Conservation (phyloP, 2,888 invertebrate species). For the Congeria kusceri region DNA sequence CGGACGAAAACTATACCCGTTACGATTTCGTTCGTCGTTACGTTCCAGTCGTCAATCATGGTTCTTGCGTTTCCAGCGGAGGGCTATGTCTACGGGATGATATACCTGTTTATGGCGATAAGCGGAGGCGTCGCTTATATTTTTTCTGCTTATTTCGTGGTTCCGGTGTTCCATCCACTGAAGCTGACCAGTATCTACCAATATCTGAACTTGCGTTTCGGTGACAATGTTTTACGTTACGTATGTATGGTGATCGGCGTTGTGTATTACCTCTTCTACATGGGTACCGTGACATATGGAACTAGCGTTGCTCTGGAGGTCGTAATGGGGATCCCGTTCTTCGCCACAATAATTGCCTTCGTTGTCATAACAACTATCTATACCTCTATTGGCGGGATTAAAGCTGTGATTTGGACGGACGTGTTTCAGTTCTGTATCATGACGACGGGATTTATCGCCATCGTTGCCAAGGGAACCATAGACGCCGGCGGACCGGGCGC, state of each 20-base stretch:
- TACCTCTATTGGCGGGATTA: conserved; percentile 41
- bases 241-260: conserved; percentile 6
- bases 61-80: conserved; percentile 36
- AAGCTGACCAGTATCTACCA: conserved; percentile 26
- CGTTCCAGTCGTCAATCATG: conserved; percentile 34
- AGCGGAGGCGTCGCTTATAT: background rate
- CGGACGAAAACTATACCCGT: conserved; percentile 21
- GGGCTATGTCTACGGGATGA: conserved; percentile 11
- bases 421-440: conserved; percentile 32
- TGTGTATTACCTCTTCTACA: conserved; percentile 24
- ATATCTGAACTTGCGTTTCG: conserved; percentile 25
- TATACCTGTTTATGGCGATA: background rate
- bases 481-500: conserved; percentile 20
- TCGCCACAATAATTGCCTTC: conserved; percentile 25
- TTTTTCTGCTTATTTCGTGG: conserved; percentile 8
- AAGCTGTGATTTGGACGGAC: conserved; percentile 45
- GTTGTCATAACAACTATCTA: conserved; percentile 29
- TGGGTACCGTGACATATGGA: conserved; percentile 27
- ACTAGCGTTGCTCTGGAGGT: conserved; percentile 31
- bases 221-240: conserved; percentile 22
- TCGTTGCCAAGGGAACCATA: conserved; percentile 11
- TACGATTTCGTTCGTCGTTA: conserved; percentile 29
- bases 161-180: conserved; percentile 9
- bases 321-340: conserved; percentile 30
- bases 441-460: conserved; percentile 26